Base-by-base conservation (phyloP, 2,888 invertebrate species). In the Torymus aiolomorphi region DNA sequence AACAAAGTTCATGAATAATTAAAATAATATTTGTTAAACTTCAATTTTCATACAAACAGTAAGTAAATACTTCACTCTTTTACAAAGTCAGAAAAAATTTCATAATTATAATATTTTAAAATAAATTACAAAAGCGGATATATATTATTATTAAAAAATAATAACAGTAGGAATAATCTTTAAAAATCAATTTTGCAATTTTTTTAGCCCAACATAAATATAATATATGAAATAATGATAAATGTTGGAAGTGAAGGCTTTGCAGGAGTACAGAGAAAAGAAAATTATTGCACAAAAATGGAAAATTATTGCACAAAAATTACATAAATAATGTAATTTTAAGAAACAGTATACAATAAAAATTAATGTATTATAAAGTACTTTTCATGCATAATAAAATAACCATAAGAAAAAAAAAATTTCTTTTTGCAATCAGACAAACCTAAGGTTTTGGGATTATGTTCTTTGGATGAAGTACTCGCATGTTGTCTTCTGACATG, bases 371-470 rank as follows among this genome's bases (percentile, higher is more conserved):
- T 24, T 31, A 16, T 13, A 59, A 57, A 12, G 18, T 65, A 20
- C 57, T 52, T 14, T 16, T 12, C 65, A 13, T 63, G 24, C 42
- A 67, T 49, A 62, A 76, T 14, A 13, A 56, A 57, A 69, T 69
- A 61, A 69, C 18, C 62, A 49, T 51, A 70, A 56, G 18, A 62
- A 71, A 67, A 81, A 59, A 73, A 78, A 71, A 76, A 73, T 65
- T 63, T 8, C 66, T 31, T 54, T 51, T 66, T 56, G 56, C 63
- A 75, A 42, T 63, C 11, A 75, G 72, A 83, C 84, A 83, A 86
- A 87, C 86, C 84, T 84, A 83, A 83, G 72, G 69, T 70, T 78
- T 83, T 82, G 82, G 70, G 72, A 82, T 76, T 83, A 82, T 71
- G 65, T 76, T 84, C 80, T 80, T 77, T 82, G 75, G 83, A 80